Conservation (phyloP, 1,140 invertebrate species). For the Dufourea novaeangliae region DNA sequence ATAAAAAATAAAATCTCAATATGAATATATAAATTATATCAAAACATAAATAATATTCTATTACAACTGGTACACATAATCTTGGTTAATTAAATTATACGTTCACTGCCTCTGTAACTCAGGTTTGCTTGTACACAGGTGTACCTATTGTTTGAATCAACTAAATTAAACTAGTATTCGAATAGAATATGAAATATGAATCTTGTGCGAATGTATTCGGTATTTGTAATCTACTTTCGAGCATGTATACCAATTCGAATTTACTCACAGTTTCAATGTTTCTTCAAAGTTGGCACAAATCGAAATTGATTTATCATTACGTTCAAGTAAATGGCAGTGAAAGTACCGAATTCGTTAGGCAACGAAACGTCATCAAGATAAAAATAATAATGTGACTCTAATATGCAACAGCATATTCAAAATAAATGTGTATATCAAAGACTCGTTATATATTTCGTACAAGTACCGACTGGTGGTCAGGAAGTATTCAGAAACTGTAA, state of each 20-base stretch:
- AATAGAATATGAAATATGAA: constrained; percentile 30
- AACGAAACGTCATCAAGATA: constrained; percentile 35
- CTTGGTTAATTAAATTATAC: constrained; percentile 24
- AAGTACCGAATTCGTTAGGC: constrained; percentile 51
- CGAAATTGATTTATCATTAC: constrained; percentile 16
- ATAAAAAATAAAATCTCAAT: constrained; percentile 33
- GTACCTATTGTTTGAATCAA: too few species aligned
- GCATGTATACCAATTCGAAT: constrained; percentile 20
- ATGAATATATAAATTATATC: constrained; percentile 13
- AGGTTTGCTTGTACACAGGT: constrained; percentile 30
- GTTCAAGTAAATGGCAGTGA: constrained; percentile 56
- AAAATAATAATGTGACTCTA: constrained; percentile 37
- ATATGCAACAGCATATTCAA: constrained; percentile 50
- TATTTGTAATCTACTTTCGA: constrained; percentile 42
- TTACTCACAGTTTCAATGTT: constrained; percentile 22
- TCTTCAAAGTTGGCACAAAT: constrained; percentile 42
- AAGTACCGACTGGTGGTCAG: constrained; percentile 47
- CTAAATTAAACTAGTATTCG: too few species aligned
- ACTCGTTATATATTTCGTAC: constrained; percentile 36
- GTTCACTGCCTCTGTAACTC: constrained; percentile 51
- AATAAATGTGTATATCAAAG: constrained; percentile 57
- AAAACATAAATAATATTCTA: constrained; percentile 2
- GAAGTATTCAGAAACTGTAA: constrained; percentile 39
- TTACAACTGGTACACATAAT: not conserved
- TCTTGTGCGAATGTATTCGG: constrained; percentile 33